phyloP scores from a whole-genome alignment of 2,888 invertebrate species.

The Caradrina clavipalpis region DNA sequence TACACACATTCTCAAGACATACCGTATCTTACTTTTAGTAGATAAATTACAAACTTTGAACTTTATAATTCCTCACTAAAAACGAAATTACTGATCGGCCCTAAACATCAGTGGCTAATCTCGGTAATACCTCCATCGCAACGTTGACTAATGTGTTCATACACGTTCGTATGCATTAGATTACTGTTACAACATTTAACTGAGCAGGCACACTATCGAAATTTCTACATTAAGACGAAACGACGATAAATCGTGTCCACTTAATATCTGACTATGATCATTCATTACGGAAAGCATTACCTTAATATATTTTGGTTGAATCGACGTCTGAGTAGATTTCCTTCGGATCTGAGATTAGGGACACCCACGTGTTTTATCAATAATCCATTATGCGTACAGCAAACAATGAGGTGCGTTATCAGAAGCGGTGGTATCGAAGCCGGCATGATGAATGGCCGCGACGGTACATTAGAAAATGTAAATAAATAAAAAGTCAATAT shows the following conservation, averaged over 20 bases:
- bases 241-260: conserved; percentile 85
- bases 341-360: conserved; percentile 82
- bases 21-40: conserved; percentile 66
- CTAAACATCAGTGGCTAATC: conserved; percentile 79
- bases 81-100: conserved; percentile 75
- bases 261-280: conserved; percentile 86
- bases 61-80: conserved; percentile 73
- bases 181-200: conserved; percentile 84
- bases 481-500: conserved; percentile 90
- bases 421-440: conserved; percentile 78
- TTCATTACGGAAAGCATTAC: conserved; percentile 83
- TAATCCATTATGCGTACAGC: conserved; percentile 89
- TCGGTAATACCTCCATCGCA: conserved; percentile 75
- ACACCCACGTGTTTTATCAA: conserved; percentile 90
- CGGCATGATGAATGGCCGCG: conserved; percentile 85
- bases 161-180: conserved; percentile 74
- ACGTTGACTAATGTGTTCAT: conserved; percentile 85
- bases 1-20: conserved; percentile 53
- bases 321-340: conserved; percentile 82
- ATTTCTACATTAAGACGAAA: conserved; percentile 82
- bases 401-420: conserved; percentile 89
- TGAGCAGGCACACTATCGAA: conserved; percentile 81
- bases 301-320: conserved; percentile 81
- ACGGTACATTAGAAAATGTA: conserved; percentile 89
- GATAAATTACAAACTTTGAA: conserved; percentile 82